Conservation (phyloP, 2,113 vertebrate species). For the Hippoglossus stenolepis region DNA sequence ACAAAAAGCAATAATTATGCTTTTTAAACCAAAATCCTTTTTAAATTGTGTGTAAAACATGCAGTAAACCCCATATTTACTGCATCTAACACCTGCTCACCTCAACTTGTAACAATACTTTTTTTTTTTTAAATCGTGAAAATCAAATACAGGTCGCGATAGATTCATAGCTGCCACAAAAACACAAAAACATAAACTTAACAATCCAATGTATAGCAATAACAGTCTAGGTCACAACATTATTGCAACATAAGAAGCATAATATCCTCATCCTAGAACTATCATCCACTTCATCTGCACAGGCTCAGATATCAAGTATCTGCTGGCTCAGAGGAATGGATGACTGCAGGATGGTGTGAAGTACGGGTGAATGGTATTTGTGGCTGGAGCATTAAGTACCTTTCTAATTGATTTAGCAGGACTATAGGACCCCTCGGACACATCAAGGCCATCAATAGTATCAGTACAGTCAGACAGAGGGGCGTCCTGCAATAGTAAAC, state of each 20-base stretch:
- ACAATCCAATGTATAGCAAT: not conserved
- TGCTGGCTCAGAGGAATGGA: constrained; percentile 19
- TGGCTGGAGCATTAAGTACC: constrained; percentile 89
- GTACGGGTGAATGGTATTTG: constrained; percentile 44
- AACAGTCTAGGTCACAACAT: not conserved
- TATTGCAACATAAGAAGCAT: not conserved
- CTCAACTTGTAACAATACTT: not conserved
- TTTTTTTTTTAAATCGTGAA: not conserved
- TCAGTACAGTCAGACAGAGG: constrained; percentile 99
- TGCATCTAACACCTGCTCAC: not conserved
- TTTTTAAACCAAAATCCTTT: not conserved
- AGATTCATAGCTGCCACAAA: not conserved
- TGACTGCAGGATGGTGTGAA: constrained; percentile 39
- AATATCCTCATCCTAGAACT: not conserved
- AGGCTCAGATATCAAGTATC: not conserved
- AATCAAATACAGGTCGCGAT: not conserved
- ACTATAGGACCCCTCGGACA: constrained; percentile 96
- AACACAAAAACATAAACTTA: not conserved
- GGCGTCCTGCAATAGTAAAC: constrained; percentile 98
- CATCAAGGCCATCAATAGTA: constrained; percentile 98
- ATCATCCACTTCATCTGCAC: not conserved
- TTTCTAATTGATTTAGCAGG: constrained; percentile 98
- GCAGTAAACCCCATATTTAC: not conserved
- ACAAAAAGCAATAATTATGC: not conserved
- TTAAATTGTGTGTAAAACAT: not conserved